Percentiles rank a stretch among this genome's conserved stretches.
These are phyloP conservation scores for Mungos mungo DNA, from an alignment of 2,113 vertebrate species.

Conservation along the genomic window DNA sequence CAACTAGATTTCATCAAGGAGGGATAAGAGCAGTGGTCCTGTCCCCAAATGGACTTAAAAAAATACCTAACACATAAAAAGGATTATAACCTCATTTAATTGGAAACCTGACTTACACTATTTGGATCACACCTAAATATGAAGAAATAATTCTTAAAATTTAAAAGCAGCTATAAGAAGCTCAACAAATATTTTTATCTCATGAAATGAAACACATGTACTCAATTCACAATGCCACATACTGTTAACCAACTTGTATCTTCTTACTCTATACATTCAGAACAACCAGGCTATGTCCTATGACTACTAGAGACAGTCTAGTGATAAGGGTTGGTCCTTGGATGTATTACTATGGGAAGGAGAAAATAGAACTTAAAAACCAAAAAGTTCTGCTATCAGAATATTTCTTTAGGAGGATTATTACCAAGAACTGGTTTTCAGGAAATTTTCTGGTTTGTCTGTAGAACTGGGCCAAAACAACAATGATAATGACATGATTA, in stretches of 20 bases:
- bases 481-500: background rate
- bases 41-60: background rate
- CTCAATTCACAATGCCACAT: background rate
- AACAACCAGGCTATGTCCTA: background rate
- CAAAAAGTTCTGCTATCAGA: background rate
- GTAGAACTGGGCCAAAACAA: background rate
- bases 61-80: background rate
- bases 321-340: background rate
- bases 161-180: background rate
- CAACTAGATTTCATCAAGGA: background rate
- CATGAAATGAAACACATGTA: background rate
- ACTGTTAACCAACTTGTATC: background rate
- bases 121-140: background rate
- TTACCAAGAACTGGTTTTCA: background rate
- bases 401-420: background rate
- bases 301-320: background rate
- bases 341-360: background rate
- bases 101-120: background rate
- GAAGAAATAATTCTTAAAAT: constrained; percentile 40
- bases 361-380: background rate
- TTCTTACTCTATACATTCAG: background rate
- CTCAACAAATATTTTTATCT: background rate
- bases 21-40: background rate
- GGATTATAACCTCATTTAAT: background rate
- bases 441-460: background rate